Percentiles rank a stretch among this genome's conserved stretches.
Conservation (phyloP, 2,797 vertebrate species). For the Acanthurus lineatus region DNA sequence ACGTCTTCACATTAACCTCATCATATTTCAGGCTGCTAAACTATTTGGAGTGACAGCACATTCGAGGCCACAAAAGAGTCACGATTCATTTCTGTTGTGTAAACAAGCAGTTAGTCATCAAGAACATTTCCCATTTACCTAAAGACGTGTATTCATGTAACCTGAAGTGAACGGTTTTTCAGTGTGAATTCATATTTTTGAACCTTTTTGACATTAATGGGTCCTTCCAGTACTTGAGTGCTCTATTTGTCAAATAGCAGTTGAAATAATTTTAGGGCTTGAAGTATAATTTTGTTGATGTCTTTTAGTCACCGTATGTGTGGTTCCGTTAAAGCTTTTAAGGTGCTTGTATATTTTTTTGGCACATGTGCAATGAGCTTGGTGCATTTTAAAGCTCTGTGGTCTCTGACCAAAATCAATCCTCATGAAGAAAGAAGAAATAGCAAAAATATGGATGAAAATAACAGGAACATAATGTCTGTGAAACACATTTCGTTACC, state of each 20-base stretch:
- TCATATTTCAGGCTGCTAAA: conserved; percentile 54
- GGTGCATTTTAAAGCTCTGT: conserved; percentile 15
- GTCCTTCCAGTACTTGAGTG: conserved; percentile 9
- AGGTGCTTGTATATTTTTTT: not conserved
- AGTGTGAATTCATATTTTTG: conserved; percentile 22
- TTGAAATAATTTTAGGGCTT: conserved; percentile 7
- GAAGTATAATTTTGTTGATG: conserved; percentile 4
- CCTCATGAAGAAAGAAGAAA: not conserved
- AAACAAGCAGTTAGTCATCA: conserved; percentile 40
- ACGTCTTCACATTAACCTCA: conserved; percentile 60
- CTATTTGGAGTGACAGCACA: conserved; percentile 52
- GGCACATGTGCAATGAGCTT: not conserved
- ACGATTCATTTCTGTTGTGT: conserved; percentile 25
- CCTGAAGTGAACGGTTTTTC: conserved; percentile 17
- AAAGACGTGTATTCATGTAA: conserved; percentile 21
- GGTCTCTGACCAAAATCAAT: conserved; percentile 3
- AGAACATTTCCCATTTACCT: conserved; percentile 8
- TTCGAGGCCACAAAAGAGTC: conserved; percentile 40
- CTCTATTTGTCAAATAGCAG: conserved; percentile 2
- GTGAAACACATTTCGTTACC: conserved; percentile 12
- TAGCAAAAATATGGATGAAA: not conserved
- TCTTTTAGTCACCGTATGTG: conserved; percentile 8
- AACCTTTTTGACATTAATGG: conserved; percentile 12
- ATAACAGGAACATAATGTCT: conserved; percentile 6
- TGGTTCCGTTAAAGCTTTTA: not conserved